Conservation (phyloP, 1,140 invertebrate species). For the Euschistus heros region DNA sequence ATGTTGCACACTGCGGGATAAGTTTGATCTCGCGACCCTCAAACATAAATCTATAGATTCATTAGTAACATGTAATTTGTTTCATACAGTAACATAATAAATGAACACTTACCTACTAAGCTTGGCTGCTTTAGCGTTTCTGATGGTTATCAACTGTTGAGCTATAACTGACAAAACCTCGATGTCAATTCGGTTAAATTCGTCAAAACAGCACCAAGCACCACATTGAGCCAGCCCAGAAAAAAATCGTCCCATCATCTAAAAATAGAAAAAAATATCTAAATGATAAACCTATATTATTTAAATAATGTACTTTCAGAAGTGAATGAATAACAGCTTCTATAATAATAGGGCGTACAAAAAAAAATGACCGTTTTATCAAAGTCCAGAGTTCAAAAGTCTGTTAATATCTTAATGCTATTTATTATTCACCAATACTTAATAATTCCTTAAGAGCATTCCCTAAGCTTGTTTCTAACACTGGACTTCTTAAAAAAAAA, state of each 20-base stretch:
- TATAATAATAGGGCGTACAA: too few relatives aligned
- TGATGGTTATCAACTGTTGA: conserved; percentile 66
- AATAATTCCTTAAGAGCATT: too few relatives aligned
- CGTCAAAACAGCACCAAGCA: conserved; percentile 86
- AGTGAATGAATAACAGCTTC: too few relatives aligned
- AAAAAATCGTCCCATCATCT: conserved; percentile 82
- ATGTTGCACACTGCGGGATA: conserved; percentile 73
- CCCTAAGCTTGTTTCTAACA: too few relatives aligned
- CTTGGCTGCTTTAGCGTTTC: conserved; percentile 59
- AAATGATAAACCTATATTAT: background rate
- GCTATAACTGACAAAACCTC: conserved; percentile 84
- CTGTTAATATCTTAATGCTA: too few relatives aligned
- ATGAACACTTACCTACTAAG: conserved; percentile 41
- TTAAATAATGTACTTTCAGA: background rate
- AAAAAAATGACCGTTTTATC: too few relatives aligned
- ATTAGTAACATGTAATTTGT: background rate
- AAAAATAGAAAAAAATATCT: conserved; percentile 21
- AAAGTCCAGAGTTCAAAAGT: too few relatives aligned
- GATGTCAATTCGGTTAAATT: conserved; percentile 84
- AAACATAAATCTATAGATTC: conserved; percentile 60
- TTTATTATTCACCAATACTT: too few relatives aligned
- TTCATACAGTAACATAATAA: background rate
- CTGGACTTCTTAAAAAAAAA: too few relatives aligned
- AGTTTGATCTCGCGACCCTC: conserved; percentile 81
- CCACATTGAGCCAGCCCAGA: conserved; percentile 76